These are phyloP conservation scores for Meganola albula DNA, from an alignment of 2,888 invertebrate species.

Conservation along the genomic window DNA sequence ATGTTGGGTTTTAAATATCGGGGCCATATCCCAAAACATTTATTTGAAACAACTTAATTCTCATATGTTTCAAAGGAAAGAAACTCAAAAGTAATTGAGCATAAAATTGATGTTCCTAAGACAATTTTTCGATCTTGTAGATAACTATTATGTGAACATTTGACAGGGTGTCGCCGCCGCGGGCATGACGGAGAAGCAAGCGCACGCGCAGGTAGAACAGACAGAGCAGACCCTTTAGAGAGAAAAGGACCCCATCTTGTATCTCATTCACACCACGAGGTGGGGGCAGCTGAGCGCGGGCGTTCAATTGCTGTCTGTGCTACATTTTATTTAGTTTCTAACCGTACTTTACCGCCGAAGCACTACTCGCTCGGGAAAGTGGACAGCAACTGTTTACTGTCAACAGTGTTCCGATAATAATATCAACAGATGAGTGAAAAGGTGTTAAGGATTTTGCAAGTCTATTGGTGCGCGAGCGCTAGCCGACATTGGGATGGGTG, in stretches of 20 bases:
- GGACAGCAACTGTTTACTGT: slow-evolving; percentile 43
- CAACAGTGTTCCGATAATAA: slow-evolving; percentile 56
- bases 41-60: not conserved
- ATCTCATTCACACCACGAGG: slow-evolving; percentile 62
- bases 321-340: slow-evolving; percentile 78
- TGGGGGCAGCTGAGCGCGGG: slow-evolving; percentile 66
- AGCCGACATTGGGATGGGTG: slow-evolving; percentile 63
- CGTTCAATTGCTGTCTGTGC: slow-evolving; percentile 68
- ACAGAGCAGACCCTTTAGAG: slow-evolving; percentile 43
- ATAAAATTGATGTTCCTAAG: slow-evolving; percentile 29
- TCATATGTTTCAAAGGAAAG: slow-evolving; percentile 11
- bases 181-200: slow-evolving; percentile 54
- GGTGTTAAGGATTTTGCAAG: slow-evolving; percentile 48
- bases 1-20: too few species aligned
- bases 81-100: slow-evolving; percentile 28
- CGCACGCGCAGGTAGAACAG: slow-evolving; percentile 77
- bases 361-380: slow-evolving; percentile 32
- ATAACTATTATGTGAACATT: slow-evolving; percentile 66
- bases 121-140: slow-evolving; percentile 44
- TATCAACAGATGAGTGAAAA: slow-evolving; percentile 71
- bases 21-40: too few species aligned
- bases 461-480: slow-evolving; percentile 60
- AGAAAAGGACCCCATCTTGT: slow-evolving; percentile 29
- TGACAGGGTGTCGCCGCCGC: slow-evolving; percentile 69
- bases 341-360: slow-evolving; percentile 54